Evolutionary conservation across 2,797 vertebrate genomes (phyloP).

Genomic region (Sphenopsis melanotis): DNA sequence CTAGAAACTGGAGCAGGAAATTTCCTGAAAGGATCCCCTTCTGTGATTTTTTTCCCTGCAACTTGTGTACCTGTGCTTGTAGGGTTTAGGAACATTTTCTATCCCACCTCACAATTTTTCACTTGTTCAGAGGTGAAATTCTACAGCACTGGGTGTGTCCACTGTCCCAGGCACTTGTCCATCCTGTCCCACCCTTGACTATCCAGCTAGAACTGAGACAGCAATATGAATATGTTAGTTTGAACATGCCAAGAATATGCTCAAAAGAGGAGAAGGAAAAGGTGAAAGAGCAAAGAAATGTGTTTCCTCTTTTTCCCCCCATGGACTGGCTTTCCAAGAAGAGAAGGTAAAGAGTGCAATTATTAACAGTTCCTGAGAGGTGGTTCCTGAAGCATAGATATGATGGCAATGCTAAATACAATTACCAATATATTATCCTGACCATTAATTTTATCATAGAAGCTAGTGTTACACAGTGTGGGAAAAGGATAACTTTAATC

Average conservation of each 20-base stretch:
- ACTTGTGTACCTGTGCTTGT: not conserved
- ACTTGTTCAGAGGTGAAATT: not conserved
- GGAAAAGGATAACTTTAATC: not conserved
- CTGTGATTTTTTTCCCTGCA: not conserved
- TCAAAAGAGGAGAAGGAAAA: not conserved
- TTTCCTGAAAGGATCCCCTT: not conserved
- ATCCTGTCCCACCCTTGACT: not conserved
- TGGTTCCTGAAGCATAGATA: not conserved
- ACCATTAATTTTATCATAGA: not conserved
- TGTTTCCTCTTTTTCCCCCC: rapidly evolving
- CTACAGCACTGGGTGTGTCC: not conserved
- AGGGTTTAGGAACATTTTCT: rapidly evolving
- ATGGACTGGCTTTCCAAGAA: not conserved
- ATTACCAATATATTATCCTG: not conserved
- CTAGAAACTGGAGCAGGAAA: not conserved
- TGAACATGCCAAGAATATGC: not conserved
- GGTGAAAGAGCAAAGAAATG: not conserved
- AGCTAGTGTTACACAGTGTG: not conserved
- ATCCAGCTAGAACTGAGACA: not conserved
- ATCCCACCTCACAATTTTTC: not conserved
- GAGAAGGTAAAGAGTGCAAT: not conserved
- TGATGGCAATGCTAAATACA: not conserved
- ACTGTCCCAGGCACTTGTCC: not conserved
- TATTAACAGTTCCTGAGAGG: not conserved
- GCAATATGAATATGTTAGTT: rapidly evolving